phyloP scores from a whole-genome alignment of 35 echinoderm and acorn worm genomes.

The Stichopus chloronotus region DNA sequence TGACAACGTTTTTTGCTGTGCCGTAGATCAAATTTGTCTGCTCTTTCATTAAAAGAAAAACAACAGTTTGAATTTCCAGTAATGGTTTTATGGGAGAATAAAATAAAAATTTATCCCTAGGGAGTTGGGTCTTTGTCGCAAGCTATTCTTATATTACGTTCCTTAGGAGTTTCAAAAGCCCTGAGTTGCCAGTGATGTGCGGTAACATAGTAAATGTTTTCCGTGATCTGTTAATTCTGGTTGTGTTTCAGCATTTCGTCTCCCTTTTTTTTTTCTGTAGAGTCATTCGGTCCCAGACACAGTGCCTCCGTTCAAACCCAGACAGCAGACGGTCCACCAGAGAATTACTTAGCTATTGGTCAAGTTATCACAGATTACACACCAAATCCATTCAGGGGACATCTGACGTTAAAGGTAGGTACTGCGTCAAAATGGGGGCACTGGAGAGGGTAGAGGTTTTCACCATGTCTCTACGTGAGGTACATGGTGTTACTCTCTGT shows the following conservation, averaged over 20 bases:
- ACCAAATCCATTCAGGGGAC: constrained; percentile 29
- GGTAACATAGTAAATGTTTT: not conserved
- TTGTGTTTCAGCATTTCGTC: not conserved
- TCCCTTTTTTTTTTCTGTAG: not conserved
- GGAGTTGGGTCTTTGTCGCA: too few relatives aligned
- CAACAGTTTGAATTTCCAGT: too few relatives aligned
- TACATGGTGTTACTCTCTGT: not conserved
- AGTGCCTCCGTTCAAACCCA: constrained; percentile 42
- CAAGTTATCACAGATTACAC: constrained; percentile 26
- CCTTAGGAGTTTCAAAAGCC: too few relatives aligned
- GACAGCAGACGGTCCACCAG: constrained; percentile 27
- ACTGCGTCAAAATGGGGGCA: too few relatives aligned
- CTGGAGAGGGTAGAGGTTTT: not conserved
- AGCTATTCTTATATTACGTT: too few relatives aligned
- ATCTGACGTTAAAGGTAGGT: constrained; percentile 42
- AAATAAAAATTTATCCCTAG: too few relatives aligned
- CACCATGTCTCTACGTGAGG: not conserved
- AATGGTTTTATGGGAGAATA: too few relatives aligned
- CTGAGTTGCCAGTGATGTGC: not conserved
- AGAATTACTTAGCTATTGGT: constrained; percentile 39
- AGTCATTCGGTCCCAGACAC: constrained; percentile 1
- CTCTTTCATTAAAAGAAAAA: too few relatives aligned
- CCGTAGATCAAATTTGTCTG: too few relatives aligned
- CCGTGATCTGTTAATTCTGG: not conserved
- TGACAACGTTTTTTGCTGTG: not conserved